Evolutionary conservation across 1,140 invertebrate species (phyloP), one percentile per base, ranked within the genome.

Genomic region (Polypedilum pembai): DNA sequence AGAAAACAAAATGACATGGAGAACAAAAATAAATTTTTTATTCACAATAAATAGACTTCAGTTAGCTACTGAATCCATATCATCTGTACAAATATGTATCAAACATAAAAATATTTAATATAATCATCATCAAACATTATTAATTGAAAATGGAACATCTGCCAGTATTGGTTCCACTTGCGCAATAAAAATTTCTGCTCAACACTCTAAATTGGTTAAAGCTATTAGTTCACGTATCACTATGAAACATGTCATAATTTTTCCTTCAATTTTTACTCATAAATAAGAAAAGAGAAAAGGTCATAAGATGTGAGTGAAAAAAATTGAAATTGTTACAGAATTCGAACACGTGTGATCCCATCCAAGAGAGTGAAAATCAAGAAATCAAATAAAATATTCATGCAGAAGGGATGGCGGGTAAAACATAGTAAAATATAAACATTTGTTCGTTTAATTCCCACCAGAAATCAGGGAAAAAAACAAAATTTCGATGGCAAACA

Each of bases 301-400:
- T 8, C 5, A 33, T 33, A 33, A 33, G 24, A 33, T 33, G 24
- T 33, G 8, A 45, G 45, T 33, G 15, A 56, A 56, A 56, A 15
- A 12, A 56, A 56, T 45, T n/a, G 8, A 3, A 56, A 56, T 12
- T 56, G 12, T 56, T 56, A 15, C n/a, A n/a, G 45, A 56, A 56
- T 56, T 56, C n/a, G 8, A 56, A 56, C 45, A 56, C 45, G 45
- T 56, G 45, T n/a, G 45, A 56, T 56, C n/a, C 15, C 45, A 56
- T 56, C 12, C 45, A 56, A 15, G 3, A 12, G 45, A 56, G n/a
- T 56, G 45, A 56, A 56, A 56, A 45, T 45, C 41, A 45, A 45
- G 41, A 66, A 66, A 69, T 69, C 65, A 69, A 69, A 69, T 69
- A 69, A 69, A 69, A 69, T 69, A 69, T 69, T 69, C 65, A 69